Conservation (phyloP, 2,888 invertebrate species). For the Macrophya annulata region DNA sequence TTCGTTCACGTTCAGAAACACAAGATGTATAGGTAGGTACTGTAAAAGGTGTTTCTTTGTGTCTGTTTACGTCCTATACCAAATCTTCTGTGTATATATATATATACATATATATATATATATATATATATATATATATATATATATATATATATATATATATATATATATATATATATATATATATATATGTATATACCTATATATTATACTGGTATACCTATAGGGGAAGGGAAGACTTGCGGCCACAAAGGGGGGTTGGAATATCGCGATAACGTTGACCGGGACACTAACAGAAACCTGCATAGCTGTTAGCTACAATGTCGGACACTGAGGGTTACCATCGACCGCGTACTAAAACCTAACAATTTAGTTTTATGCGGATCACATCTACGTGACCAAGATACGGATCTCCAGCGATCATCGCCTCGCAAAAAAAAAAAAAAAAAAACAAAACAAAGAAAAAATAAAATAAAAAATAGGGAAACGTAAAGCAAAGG, state of each 20-base stretch:
- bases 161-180: too few relatives aligned
- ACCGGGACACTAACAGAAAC: conserved; percentile 33
- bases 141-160: too few relatives aligned
- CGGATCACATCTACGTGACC: neutral
- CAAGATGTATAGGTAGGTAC: neutral
- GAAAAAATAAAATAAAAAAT: neutral
- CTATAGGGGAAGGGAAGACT: neutral
- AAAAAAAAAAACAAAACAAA: conserved; percentile 32
- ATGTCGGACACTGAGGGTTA: neutral
- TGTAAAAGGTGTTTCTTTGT: neutral
- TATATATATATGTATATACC: too few relatives aligned
- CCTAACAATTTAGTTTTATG: conserved; percentile 25
- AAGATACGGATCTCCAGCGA: neutral
- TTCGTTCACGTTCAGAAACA: neutral
- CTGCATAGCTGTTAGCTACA: conserved; percentile 30
- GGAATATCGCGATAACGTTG: conserved; percentile 38
- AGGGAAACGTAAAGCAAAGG: neutral
- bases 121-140: too few relatives aligned
- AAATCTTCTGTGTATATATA: too few relatives aligned
- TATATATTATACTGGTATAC: too few relatives aligned
- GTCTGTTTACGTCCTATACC: neutral
- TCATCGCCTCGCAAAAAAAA: neutral
- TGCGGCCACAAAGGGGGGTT: neutral
- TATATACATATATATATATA: too few relatives aligned
- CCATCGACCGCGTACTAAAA: conserved; percentile 8